These are phyloP conservation scores for Leptosomus discolor DNA, from an alignment of 2,113 vertebrate species.

Conservation along the genomic window DNA sequence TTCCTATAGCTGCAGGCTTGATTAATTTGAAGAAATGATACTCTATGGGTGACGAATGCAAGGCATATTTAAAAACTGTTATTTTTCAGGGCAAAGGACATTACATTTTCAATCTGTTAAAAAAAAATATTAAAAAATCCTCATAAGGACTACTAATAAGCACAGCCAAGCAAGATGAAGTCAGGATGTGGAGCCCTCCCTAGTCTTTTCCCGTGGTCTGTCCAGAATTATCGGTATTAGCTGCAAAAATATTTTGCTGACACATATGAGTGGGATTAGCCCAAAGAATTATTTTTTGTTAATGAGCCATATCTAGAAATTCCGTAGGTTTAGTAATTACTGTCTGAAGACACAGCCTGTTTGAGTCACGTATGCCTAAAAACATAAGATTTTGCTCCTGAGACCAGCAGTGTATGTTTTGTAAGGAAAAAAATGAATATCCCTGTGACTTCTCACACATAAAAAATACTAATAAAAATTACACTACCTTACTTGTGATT, in stretches of 20 bases:
- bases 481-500: background rate
- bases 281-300: background rate
- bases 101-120: background rate
- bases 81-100: background rate
- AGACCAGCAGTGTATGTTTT: background rate
- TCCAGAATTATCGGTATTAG: background rate
- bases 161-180: background rate
- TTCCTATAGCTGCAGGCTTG: conserved; percentile 18
- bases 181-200: background rate
- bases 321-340: background rate
- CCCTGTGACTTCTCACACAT: background rate
- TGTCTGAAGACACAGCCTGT: background rate
- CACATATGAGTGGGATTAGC: background rate
- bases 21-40: background rate
- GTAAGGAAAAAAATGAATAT: background rate
- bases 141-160: background rate
- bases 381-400: background rate
- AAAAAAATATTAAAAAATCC: background rate
- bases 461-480: background rate
- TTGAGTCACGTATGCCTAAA: background rate
- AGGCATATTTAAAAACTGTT: background rate
- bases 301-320: background rate
- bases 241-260: conserved; percentile 21
- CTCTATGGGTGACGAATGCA: background rate
- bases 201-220: background rate